Base-by-base conservation (phyloP, 2,113 vertebrate species). In the Laterallus jamaicensis region DNA sequence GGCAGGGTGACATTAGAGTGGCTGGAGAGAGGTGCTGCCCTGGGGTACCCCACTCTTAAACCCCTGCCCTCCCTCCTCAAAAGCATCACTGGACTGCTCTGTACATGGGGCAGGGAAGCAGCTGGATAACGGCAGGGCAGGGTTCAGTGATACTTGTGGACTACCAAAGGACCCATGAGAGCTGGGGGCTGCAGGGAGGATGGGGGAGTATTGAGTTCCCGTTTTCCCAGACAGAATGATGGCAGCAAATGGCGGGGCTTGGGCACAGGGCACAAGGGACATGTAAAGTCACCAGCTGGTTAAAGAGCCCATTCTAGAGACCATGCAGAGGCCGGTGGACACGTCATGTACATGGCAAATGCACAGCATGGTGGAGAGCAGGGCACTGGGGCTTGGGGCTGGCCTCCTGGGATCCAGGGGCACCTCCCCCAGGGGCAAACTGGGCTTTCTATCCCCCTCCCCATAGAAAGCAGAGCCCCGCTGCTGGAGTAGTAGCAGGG, bases 281-380 rank as follows among this genome's bases (percentile, higher is more conserved):
- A 28, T 0, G 3, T 42, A 17, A 32, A 78, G 37, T 50, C 15
- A 50, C 4, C 1, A 0, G 11, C n/a, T 6, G 25, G 18, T 56
- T 17, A 21, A 18, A 59, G 18, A 44, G 37, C 47, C 55, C 1
- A 0, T 15, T 44, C 54, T 60, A 28, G 69, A 28, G 37, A 31
- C 17, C 54, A 18, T 1, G 4, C n/a, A 35, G 79, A 20, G 35
- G 49, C 56, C 15, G 21, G 10, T 18, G 56, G 40, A 8, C 35
- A 6, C 0, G 25, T 5, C 14, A 24, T 24, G 10, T 7, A 21
- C 20, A 3, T 12, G 1, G 1, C 28, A 35, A 70, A 42, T 4
- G 24, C 29, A 31, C 9, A 8, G 44, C 29, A 15, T 0, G 3
- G 24, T 13, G 60, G 20, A 54, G 59, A 66, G 50, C 17, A 67